These are phyloP conservation scores for Cheilosia soror DNA, from an alignment of 2,888 invertebrate species.

Conservation along the genomic window DNA sequence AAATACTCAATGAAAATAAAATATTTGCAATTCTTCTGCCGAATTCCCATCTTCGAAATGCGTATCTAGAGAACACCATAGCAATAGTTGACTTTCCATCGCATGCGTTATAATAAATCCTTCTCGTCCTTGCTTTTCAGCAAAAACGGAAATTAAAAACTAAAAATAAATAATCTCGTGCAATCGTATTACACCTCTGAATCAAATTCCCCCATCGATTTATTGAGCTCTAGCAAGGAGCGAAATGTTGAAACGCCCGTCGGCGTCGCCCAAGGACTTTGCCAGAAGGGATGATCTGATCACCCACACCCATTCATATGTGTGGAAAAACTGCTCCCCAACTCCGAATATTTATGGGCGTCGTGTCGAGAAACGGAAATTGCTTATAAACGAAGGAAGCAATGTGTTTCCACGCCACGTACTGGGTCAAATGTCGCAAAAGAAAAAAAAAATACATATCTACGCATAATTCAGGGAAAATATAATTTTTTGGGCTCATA, in stretches of 20 bases:
- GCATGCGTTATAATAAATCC: constrained; percentile 12
- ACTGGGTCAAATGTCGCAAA: constrained; percentile 73
- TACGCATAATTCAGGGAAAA: constrained; percentile 71
- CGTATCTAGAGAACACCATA: not conserved
- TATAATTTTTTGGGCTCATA: constrained; percentile 62
- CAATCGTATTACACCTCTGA: constrained; percentile 62
- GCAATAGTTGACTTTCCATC: not conserved
- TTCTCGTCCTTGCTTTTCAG: constrained; percentile 18
- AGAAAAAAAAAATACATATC: constrained; percentile 35
- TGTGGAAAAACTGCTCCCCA: constrained; percentile 27
- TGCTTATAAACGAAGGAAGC: constrained; percentile 75
- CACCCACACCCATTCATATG: constrained; percentile 8
- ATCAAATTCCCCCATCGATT: constrained; percentile 59
- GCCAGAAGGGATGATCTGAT: constrained; percentile 55
- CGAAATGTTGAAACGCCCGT: constrained; percentile 50
- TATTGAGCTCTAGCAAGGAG: constrained; percentile 59
- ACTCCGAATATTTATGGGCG: constrained; percentile 56
- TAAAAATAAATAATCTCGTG: constrained; percentile 70
- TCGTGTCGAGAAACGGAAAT: constrained; percentile 74
- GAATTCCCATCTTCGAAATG: not conserved
- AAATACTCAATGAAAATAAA: no score
- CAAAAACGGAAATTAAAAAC: constrained; percentile 73
- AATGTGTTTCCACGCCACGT: constrained; percentile 67
- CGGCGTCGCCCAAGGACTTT: constrained; percentile 32
- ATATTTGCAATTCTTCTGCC: no score